These are phyloP conservation scores for Perizoma affinitatum DNA, from an alignment of 2,888 invertebrate species.

Conservation along the genomic window DNA sequence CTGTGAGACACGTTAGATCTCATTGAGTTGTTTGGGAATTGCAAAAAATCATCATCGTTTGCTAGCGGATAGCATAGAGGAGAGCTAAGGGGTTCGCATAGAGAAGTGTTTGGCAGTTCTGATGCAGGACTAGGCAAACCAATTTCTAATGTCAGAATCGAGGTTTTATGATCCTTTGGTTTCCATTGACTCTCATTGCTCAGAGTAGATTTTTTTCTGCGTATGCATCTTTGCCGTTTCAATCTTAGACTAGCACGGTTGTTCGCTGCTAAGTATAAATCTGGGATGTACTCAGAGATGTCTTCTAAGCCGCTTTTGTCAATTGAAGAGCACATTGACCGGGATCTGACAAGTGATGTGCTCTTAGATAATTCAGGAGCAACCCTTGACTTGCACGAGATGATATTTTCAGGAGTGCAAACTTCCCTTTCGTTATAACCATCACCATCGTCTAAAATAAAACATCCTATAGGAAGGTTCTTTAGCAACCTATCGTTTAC, in stretches of 20 bases:
- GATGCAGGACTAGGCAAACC: slow-evolving; percentile 74
- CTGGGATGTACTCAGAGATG: slow-evolving; percentile 69
- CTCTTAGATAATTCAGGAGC: slow-evolving; percentile 40
- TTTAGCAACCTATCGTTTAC: slow-evolving; percentile 70
- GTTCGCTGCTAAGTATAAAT: slow-evolving; percentile 57
- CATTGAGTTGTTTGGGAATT: slow-evolving; percentile 52
- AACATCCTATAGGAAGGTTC: slow-evolving; percentile 76
- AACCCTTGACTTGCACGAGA: slow-evolving; percentile 44
- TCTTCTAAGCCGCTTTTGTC: slow-evolving; percentile 55
- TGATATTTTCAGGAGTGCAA: slow-evolving; percentile 67
- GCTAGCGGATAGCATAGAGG: slow-evolving; percentile 53
- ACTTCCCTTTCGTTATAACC: slow-evolving; percentile 81
- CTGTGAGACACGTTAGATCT: slow-evolving; percentile 73
- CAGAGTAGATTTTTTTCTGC: slow-evolving; percentile 78
- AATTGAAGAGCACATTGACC: slow-evolving; percentile 64
- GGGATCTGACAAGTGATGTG: slow-evolving; percentile 60
- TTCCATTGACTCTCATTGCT: slow-evolving; percentile 71
- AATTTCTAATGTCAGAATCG: slow-evolving; percentile 70
- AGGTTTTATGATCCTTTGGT: slow-evolving; percentile 55
- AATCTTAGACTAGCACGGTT: slow-evolving; percentile 66
- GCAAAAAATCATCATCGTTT: slow-evolving; percentile 43
- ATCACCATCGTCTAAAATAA: slow-evolving; percentile 75
- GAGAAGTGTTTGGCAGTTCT: slow-evolving; percentile 64
- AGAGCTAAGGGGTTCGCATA: slow-evolving; percentile 62
- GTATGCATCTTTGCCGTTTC: slow-evolving; percentile 84